phyloP scores from a whole-genome alignment of 2,888 invertebrate species.

The Hipparchia sbordonii region DNA sequence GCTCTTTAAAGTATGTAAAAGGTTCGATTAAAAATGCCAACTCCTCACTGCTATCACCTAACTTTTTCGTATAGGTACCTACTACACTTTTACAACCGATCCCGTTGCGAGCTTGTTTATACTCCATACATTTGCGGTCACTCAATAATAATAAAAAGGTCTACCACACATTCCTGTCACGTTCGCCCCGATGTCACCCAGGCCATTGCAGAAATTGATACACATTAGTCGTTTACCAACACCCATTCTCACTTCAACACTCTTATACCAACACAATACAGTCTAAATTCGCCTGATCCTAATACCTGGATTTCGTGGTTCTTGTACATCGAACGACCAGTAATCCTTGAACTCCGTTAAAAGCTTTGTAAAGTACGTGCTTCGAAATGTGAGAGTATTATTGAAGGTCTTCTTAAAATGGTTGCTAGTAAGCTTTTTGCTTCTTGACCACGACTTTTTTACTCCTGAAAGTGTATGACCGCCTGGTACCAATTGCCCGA shows the following conservation, averaged over 20 bases:
- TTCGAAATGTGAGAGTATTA: slow-evolving; percentile 6
- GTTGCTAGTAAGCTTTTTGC: slow-evolving; percentile 50
- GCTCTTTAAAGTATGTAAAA: too few relatives aligned
- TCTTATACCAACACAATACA: slow-evolving; percentile 48
- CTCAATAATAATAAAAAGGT: slow-evolving; percentile 76
- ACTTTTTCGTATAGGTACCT: neutral
- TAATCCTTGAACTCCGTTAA: slow-evolving; percentile 50
- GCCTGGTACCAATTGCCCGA: slow-evolving; percentile 75
- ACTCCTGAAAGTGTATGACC: slow-evolving; percentile 59
- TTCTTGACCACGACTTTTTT: slow-evolving; percentile 62
- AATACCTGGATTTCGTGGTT: neutral
- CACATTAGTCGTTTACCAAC: slow-evolving; percentile 59
- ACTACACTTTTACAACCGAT: slow-evolving; percentile 23
- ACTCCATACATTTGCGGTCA: slow-evolving; percentile 55
- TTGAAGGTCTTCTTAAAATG: slow-evolving; percentile 44
- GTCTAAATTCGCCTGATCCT: slow-evolving; percentile 44
- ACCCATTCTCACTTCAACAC: slow-evolving; percentile 37
- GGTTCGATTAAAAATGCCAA: too few relatives aligned
- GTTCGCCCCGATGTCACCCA: slow-evolving; percentile 71
- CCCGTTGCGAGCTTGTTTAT: slow-evolving; percentile 26
- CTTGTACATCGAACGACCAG: slow-evolving; percentile 47
- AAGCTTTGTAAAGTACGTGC: neutral
- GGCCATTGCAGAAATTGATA: slow-evolving; percentile 79
- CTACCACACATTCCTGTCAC: slow-evolving; percentile 69
- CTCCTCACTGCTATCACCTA: neutral